A percentile compares a stretch with the other conserved stretches of the same genome.
Conservation (phyloP, 2,888 invertebrate genomes). For the Bugulina stolonifera region DNA sequence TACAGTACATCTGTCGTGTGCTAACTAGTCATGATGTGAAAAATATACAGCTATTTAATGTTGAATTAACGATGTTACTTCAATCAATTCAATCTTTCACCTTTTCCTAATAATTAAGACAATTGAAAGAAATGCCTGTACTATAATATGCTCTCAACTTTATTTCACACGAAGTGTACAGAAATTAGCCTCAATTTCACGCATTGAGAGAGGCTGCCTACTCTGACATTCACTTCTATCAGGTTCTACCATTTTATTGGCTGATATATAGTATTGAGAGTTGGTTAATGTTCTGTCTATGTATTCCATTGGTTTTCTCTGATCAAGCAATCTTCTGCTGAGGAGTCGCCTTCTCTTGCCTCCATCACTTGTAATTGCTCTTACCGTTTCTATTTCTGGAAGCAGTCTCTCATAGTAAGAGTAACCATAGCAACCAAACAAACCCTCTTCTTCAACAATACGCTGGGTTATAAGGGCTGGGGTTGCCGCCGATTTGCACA, state of each 20-base stretch:
- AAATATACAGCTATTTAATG: no score
- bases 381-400: neutral
- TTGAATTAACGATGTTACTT: no score
- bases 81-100: no score
- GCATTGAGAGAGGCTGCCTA: no score
- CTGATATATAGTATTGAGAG: neutral
- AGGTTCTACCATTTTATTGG: no score
- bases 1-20: no score
- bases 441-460: neutral
- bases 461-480: neutral
- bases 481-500: neutral
- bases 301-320: neutral
- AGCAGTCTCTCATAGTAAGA: constrained; percentile 6
- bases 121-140: no score
- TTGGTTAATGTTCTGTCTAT: neutral
- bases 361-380: neutral
- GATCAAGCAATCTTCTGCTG: neutral
- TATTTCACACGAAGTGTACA: no score
- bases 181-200: no score
- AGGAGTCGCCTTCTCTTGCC: constrained; percentile 2
- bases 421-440: neutral
- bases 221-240: neutral
- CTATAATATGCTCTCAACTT: no score
- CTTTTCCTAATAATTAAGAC: no score
- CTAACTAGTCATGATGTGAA: no score